Evolutionary conservation across 2,797 vertebrate genomes (phyloP).

Genomic region (Paguma larvata): DNA sequence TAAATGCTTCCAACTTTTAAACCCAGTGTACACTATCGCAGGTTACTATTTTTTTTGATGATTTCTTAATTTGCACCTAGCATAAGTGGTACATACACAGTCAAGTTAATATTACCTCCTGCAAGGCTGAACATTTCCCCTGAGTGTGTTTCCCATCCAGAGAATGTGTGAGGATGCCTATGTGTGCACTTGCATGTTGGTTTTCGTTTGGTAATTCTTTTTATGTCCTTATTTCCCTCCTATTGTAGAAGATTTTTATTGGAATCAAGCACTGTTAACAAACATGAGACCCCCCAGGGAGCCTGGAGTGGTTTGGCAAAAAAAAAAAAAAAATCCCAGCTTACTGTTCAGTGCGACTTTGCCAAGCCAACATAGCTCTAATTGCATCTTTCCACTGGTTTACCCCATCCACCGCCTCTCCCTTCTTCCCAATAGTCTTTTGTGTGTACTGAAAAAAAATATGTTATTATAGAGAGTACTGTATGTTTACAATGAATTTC

Average conservation of each 20-base stretch:
- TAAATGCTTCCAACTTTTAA: not conserved
- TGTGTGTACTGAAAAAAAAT: conserved; percentile 83
- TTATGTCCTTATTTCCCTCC: conserved; percentile 62
- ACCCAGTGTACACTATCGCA: not conserved
- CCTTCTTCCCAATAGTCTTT: conserved; percentile 81
- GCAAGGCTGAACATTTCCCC: not conserved
- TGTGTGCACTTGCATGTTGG: not conserved
- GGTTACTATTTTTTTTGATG: not conserved
- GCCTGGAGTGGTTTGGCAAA: conserved; percentile 84
- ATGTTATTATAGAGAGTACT: conserved; percentile 84
- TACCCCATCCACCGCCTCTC: conserved; percentile 70
- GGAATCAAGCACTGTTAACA: conserved; percentile 76
- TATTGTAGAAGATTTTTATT: conserved; percentile 76
- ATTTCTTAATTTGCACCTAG: not conserved
- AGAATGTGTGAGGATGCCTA: not conserved
- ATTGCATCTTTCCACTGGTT: conserved; percentile 86
- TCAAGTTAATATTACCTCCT: not conserved
- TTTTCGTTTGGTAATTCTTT: conserved; percentile 55
- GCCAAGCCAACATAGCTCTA: conserved; percentile 87
- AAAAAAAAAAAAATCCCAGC: conserved; percentile 65
- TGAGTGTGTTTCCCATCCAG: not conserved
- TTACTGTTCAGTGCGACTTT: conserved; percentile 81
- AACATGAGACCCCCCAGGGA: conserved; percentile 78
- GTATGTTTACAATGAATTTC: conserved; percentile 86
- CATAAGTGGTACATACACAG: not conserved